Evolutionary conservation across 1,140 invertebrate genomes (phyloP).

Genomic region (Euwallacea fornicatus): DNA sequence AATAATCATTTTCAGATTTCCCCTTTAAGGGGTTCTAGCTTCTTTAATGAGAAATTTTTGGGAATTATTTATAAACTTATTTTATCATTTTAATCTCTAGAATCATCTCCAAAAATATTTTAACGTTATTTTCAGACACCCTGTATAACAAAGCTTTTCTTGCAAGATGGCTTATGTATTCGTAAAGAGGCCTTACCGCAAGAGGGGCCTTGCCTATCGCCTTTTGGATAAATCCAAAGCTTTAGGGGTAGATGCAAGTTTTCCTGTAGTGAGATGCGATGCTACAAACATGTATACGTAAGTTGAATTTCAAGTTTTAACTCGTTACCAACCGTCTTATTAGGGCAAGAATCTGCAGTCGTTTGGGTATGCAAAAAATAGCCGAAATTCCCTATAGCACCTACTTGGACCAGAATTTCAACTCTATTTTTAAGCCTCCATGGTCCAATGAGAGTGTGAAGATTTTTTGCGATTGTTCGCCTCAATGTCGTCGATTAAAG

Average conservation of each 20-base stretch:
- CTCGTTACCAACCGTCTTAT: slow-evolving; percentile 22
- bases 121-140: no score
- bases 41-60: no score
- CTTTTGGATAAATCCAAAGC: slow-evolving; percentile 53
- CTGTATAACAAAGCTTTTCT: no score
- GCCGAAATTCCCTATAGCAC: slow-evolving; percentile 49
- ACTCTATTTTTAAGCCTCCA: slow-evolving; percentile 46
- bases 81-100: no score
- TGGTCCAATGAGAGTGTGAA: slow-evolving; percentile 44
- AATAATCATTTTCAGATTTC: no score
- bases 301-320: neutral
- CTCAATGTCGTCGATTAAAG: slow-evolving; percentile 34
- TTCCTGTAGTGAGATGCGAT: slow-evolving; percentile 53
- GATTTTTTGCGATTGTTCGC: slow-evolving; percentile 46
- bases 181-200: slow-evolving; percentile 49
- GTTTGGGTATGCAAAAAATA: slow-evolving; percentile 45
- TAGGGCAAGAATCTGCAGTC: slow-evolving; percentile 49
- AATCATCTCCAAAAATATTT: no score
- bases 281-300: slow-evolving; percentile 52
- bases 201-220: slow-evolving; percentile 49
- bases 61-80: no score
- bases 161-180: slow-evolving; percentile 49
- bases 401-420: slow-evolving; percentile 44
- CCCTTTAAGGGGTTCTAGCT: no score
- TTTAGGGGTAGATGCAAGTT: slow-evolving; percentile 53